Evolutionary conservation across 1,140 invertebrate genomes (phyloP).

Genomic region (Drosophila ananassae): DNA sequence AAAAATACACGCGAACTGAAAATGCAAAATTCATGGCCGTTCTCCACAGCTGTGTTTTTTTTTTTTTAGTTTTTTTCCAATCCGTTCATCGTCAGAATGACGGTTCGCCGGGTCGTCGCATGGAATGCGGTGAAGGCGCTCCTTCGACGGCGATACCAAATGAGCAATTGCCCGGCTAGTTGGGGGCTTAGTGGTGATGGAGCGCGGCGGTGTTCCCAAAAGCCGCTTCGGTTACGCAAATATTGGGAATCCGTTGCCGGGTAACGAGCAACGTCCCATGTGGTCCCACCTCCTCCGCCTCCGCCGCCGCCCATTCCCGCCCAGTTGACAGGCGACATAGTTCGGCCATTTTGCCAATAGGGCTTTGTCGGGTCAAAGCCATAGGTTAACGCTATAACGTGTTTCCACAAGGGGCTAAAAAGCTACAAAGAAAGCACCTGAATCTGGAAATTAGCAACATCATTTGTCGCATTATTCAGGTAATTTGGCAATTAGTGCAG

Average conservation of each 20-base stretch:
- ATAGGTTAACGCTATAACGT: background rate
- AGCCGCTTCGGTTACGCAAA: constrained; percentile 60
- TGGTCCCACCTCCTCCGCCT: constrained; percentile 3
- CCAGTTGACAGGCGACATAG: constrained; percentile 24
- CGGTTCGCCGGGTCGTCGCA: constrained; percentile 5
- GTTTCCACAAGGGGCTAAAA: background rate
- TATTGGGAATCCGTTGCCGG: constrained; percentile 68
- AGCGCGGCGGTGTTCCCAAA: constrained; percentile 18
- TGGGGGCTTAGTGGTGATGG: constrained; percentile 22
- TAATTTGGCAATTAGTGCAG: constrained; percentile 1
- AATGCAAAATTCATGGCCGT: constrained; percentile 79
- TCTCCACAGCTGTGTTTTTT: constrained; percentile 7
- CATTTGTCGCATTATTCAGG: background rate
- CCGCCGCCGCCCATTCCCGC: background rate
- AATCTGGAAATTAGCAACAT: background rate
- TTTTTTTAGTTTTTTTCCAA: background rate
- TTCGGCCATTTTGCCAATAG: constrained; percentile 30
- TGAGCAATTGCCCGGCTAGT: constrained; percentile 40
- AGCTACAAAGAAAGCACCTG: background rate
- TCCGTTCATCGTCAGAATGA: background rate
- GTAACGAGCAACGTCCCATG: constrained; percentile 30
- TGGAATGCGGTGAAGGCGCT: constrained; percentile 72
- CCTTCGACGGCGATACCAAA: constrained; percentile 49
- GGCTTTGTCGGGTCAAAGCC: constrained; percentile 1
- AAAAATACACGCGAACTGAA: constrained; percentile 67